Conservation (phyloP, 2,113 vertebrate genomes). For the Uria lomvia region DNA sequence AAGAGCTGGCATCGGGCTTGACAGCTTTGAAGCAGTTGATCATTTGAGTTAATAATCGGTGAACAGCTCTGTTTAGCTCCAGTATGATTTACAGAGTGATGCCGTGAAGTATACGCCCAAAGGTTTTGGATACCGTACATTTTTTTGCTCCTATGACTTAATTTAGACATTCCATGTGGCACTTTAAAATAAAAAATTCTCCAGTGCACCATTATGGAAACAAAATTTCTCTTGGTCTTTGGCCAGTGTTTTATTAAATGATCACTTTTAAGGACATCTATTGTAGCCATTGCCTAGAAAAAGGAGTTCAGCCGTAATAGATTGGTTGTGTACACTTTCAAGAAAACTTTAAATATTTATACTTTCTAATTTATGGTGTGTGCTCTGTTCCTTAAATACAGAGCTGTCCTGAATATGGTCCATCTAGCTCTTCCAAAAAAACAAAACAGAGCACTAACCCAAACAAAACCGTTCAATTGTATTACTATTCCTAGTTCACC, state of each 20-base stretch:
- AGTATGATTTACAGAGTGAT: constrained; percentile 3
- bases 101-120: background rate
- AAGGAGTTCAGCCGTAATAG: background rate
- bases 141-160: background rate
- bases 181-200: background rate
- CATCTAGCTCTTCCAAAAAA: background rate
- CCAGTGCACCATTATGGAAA: background rate
- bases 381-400: constrained; percentile 22
- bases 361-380: constrained; percentile 7
- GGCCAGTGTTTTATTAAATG: background rate
- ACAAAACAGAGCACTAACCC: background rate
- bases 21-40: background rate
- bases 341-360: constrained; percentile 36
- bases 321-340: constrained; percentile 2
- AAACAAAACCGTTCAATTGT: background rate
- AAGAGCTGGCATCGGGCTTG: background rate
- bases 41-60: background rate
- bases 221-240: background rate
- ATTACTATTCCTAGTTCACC: background rate
- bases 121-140: background rate
- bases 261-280: background rate
- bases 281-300: background rate
- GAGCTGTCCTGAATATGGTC: background rate
- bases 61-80: background rate
- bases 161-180: background rate